Evolutionary conservation across 2,113 vertebrate species (phyloP).

Genomic region (Oreochromis tanganicae): DNA sequence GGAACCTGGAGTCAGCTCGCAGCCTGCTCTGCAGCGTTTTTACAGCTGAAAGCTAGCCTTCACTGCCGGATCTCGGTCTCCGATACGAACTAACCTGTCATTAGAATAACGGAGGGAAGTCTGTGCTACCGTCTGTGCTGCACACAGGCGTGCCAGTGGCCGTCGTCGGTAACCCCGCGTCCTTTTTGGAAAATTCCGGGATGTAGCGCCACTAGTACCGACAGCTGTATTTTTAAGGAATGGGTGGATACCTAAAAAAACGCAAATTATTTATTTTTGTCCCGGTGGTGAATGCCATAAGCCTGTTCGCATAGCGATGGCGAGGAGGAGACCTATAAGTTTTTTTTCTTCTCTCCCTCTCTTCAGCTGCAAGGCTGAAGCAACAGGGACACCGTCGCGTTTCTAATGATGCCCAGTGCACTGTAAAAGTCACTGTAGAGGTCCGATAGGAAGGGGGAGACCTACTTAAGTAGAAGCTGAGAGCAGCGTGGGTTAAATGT

Average conservation of each 20-base stretch:
- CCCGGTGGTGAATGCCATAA: constrained; percentile 59
- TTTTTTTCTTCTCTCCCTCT: neutral
- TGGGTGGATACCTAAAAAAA: constrained; percentile 69
- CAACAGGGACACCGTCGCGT: constrained; percentile 45
- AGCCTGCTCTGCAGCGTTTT: neutral
- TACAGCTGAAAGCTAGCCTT: neutral
- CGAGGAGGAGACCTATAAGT: constrained; percentile 28
- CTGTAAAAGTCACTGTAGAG: neutral
- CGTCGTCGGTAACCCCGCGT: constrained; percentile 30
- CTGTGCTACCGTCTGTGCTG: neutral
- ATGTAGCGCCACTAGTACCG: constrained; percentile 48
- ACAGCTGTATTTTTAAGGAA: constrained; percentile 71
- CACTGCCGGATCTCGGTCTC: neutral
- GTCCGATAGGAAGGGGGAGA: neutral
- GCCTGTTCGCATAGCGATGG: constrained; percentile 44
- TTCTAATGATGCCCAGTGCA: neutral
- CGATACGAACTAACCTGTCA: neutral
- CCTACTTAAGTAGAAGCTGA: neutral
- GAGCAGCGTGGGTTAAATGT: neutral
- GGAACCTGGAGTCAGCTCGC: neutral
- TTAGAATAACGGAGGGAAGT: constrained; percentile 15
- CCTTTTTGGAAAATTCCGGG: constrained; percentile 42
- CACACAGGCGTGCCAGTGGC: neutral
- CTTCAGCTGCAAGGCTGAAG: constrained; percentile 34
- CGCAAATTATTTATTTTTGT: constrained; percentile 72